Conservation (phyloP, 1,140 invertebrate species). For the Brachionus paranguensis region DNA sequence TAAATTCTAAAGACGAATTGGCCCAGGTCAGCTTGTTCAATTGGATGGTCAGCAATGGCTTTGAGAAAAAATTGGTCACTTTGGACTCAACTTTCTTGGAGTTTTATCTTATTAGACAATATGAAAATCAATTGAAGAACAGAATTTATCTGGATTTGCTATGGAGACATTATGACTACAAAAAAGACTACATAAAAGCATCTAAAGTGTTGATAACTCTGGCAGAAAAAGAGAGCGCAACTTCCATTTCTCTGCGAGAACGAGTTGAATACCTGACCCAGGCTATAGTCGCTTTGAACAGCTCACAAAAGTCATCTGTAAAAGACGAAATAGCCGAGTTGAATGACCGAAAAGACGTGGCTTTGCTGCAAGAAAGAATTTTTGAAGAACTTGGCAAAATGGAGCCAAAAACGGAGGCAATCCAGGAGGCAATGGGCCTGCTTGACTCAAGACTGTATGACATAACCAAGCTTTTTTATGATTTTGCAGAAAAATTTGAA, state of each 20-base stretch:
- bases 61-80: conserved; percentile 70
- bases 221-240: conserved; percentile 67
- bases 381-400: conserved; percentile 40
- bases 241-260: conserved; percentile 58
- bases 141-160: conserved; percentile 72
- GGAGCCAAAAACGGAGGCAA: conserved; percentile 50
- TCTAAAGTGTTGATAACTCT: conserved; percentile 80
- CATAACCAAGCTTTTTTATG: conserved; percentile 65
- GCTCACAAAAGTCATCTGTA: conserved; percentile 4
- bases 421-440: conserved; percentile 50
- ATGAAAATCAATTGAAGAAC: conserved; percentile 51
- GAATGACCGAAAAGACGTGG: conserved; percentile 79
- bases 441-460: conserved; percentile 60
- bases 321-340: conserved; percentile 63
- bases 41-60: conserved; percentile 77
- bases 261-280: conserved; percentile 82
- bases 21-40: conserved; percentile 83
- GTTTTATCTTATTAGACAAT: conserved; percentile 66
- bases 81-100: conserved; percentile 70
- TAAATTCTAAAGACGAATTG: conserved; percentile 69
- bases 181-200: conserved; percentile 81
- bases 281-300: conserved; percentile 61
- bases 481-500: conserved; percentile 58
- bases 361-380: conserved; percentile 45
- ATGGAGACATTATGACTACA: conserved; percentile 92